Evolutionary conservation across 1,140 invertebrate species (phyloP), one percentile per base, ranked within the genome.

Genomic region (Bombus impatiens): DNA sequence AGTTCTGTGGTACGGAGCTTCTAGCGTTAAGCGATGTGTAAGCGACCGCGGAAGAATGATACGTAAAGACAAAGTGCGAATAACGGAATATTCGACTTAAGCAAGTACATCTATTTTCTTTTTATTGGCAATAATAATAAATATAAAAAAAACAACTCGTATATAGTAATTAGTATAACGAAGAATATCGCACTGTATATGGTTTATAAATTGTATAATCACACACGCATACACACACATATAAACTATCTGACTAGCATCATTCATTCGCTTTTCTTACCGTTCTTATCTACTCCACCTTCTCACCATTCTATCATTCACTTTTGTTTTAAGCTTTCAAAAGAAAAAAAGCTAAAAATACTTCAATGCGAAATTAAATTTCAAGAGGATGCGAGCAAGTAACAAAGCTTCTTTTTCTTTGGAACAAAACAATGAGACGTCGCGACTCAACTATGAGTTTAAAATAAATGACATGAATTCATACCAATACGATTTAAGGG

Each of bases 291-390:
- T 22, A 53, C 47, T 22, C 18, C 47, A 22, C 47, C 18, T 53
- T 53, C 47, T 53, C 18, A 6, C 47, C 18, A 22, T 53, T 22
- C 47, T 53, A 53, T 53, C 18, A 53, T 53, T 18, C 18, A 22
- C 47, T 22, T 53, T 53, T 53, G 47, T 22, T 53, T 22, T 8
- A 0, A 53, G 18, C 47, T 68, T n/a, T 28, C 32, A 37, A 81
- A 91, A 91, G 88, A 87, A 87, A 88, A 90, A 91, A 93, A 87
- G 68, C 84, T 89, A 86, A 82, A 91, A 93, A 93, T 93, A 91
- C 82, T 93, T 94, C 90, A 92, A 93, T 85, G 93, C 84, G 77
- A 90, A 93, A 93, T 94, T 89, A 93, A 94, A 94, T 94, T 93
- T 94, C 84, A 87, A 89, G 93, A 92, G 47, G 47, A 53, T 53